Base-by-base conservation (phyloP, 2,797 vertebrate species). In the Phrynocephalus guinanensis region DNA sequence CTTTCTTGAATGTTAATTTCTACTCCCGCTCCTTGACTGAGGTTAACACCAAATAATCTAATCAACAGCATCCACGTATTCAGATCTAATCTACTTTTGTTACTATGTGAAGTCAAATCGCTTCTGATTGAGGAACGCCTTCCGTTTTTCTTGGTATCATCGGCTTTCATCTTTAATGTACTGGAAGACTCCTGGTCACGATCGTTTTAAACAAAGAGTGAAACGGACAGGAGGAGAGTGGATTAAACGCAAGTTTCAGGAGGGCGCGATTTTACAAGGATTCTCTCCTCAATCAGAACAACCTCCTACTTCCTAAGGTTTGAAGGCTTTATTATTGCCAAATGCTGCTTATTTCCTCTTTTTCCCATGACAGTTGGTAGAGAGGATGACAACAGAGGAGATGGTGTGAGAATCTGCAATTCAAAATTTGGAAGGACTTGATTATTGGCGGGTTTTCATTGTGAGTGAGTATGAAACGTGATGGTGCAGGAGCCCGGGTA, bases 401-500 rank as follows among this genome's bases (percentile, higher is more conserved):
- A 70, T n/a, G 18, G 3, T n/a, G 11, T n/a, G n/a, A 13, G 10
- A 76, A 16, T 20, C 6, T 15, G 8, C 26, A 24, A 7, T 6
- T 75, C 7, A 75, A 75, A 56, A 6, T 3, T 3, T 24, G 10
- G 75, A 76, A 76, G 22, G 24, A 76, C 7, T 48, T 26, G 3
- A 44, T 30, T 76, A 9, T 22, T 24, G 73, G 75, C 22, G 1
- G 8, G 8, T 11, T 76, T 76, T 18, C 9, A 76, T 48, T 48
- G 24, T 26, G 3, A 10, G 24, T 1, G 9, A 22, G 22, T 48
- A 9, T 24, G 10, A 48, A 22, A 3, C 1, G 0, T 1, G 8
- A 0, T 71, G 2, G 8, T 7, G 2, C 38, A 0, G 3, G 84
- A 44, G 91, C 91, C 92, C 73, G 91, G 90, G 85, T 94, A 93